Evolutionary conservation across 2,113 vertebrate genomes (phyloP), one percentile per base, ranked within the genome.

Genomic region (Pycnonotus jocosus): DNA sequence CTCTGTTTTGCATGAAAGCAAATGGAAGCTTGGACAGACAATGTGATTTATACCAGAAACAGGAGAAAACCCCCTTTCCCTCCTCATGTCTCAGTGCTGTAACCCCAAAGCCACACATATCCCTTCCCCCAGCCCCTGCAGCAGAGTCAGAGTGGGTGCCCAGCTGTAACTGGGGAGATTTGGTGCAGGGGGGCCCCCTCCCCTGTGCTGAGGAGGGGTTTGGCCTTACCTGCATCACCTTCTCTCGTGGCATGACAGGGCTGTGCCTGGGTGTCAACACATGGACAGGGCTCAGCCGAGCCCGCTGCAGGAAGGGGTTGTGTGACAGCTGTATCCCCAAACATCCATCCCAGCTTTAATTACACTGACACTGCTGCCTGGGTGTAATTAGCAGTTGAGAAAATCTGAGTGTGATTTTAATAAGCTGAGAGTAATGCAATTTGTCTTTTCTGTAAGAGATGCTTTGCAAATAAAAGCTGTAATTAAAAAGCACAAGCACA

Each of bases 341-440:
- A 87, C 0, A 2, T 27, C 57, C 4, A 3, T 94, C 78, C 62
- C 81, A 50, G 81, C 88, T 61, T 73, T 94, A 93, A 95, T 96
- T 90, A 60, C 77, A 79, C 70, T 40, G 88, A 53, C 83, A 73
- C 42, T 74, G 68, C 80, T 85, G 88, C 56, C 56, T 51, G 86
- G 11, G 3, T 78, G 64, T 96, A 92, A 97, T 96, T 95, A 96
- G 70, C 86, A 48, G 73, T 22, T 95, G 86, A 71, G 92, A 93
- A 95, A 92, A 60, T 68, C 76, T n/a, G 70, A 71, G 86, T 51
- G 40, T 45, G 88, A 86, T 92, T 92, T 93, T 87, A 94, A 89
- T 93, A 95, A 95, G 81, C 82, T 56, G 85, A 89, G 90, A 95
- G 90, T 91, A 93, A 93, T 53, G 80, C 79, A 89, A 66, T 95